Percentiles rank a stretch among this genome's conserved stretches.
phyloP scores from a whole-genome alignment of 2,797 vertebrate species.

The Hoplostethus mediterraneus region DNA sequence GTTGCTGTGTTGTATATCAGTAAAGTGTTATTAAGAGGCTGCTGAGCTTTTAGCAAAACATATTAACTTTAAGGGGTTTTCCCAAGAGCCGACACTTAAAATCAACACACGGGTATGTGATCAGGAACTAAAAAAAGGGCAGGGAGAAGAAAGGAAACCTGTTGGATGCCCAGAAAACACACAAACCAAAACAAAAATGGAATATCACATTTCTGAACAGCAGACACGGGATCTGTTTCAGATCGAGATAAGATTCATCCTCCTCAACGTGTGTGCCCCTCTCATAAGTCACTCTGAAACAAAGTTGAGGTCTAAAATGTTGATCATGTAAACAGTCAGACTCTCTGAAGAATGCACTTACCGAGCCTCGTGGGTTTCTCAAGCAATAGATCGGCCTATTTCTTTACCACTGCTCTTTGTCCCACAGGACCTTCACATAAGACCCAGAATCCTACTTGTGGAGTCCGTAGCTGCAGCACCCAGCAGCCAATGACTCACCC shows the following conservation, averaged over 20 bases:
- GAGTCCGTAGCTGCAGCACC: slow-evolving; percentile 5
- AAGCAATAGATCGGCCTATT: not conserved
- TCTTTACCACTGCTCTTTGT: not conserved
- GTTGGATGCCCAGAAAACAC: not conserved
- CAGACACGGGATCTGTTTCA: not conserved
- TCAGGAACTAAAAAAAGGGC: not conserved
- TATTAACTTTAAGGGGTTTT: slow-evolving; percentile 10
- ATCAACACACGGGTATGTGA: not conserved
- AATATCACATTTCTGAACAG: slow-evolving; percentile 2
- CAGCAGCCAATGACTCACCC: slow-evolving; percentile 32
- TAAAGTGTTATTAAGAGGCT: slow-evolving; percentile 26
- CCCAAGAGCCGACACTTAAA: not conserved
- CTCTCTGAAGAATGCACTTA: not conserved
- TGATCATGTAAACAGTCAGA: slow-evolving; percentile 10
- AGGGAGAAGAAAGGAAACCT: too few species aligned
- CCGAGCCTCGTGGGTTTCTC: not conserved
- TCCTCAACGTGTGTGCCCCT: not conserved
- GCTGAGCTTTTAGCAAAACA: not conserved
- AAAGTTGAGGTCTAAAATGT: not conserved
- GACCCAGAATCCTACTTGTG: slow-evolving; percentile 2
- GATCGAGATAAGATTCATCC: not conserved
- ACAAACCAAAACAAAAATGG: not conserved
- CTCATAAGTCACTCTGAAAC: slow-evolving; percentile 9
- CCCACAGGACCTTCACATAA: not conserved
- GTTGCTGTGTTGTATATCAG: not conserved